phyloP scores from a whole-genome alignment of 2,797 vertebrate genomes.

The Tokudaia tokunoshimensis region DNA sequence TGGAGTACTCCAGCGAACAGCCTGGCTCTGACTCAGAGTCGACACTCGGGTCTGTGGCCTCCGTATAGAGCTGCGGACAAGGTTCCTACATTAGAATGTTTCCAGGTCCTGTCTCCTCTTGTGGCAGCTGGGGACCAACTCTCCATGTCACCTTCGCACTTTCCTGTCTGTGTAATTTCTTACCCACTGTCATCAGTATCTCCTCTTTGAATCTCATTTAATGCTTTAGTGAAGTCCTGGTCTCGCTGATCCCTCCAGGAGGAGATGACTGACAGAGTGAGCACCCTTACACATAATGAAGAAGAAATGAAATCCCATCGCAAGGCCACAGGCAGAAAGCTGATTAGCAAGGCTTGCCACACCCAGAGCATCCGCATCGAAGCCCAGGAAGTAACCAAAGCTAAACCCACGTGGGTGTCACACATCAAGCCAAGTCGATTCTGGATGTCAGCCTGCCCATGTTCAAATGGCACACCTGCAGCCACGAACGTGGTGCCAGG shows the following conservation, averaged over 20 bases:
- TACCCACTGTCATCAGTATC: not conserved
- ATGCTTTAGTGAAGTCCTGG: not conserved
- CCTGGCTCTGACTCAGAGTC: not conserved
- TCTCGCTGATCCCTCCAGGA: not conserved
- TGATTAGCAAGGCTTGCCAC: too few relatives aligned
- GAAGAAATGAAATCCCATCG: fast-evolving
- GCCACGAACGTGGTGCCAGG: fast-evolving
- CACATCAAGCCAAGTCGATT: fast-evolving
- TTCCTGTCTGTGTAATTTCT: not conserved
- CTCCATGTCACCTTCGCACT: fast-evolving
- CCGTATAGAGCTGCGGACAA: fast-evolving
- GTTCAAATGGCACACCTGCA: fast-evolving
- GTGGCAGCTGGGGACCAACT: fast-evolving
- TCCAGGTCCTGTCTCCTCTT: too few relatives aligned
- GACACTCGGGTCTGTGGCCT: fast-evolving
- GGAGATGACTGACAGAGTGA: not conserved
- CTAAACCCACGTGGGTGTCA: fast-evolving
- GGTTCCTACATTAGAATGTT: too few relatives aligned
- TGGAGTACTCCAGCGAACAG: fast-evolving
- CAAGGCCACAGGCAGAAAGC: fast-evolving
- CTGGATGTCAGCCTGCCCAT: fast-evolving
- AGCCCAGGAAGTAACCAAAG: not conserved
- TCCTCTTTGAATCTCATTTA: not conserved
- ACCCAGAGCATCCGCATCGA: fast-evolving
- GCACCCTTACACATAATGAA: fast-evolving